Conservation (phyloP, 2,113 vertebrate species). For the Python bivittatus region DNA sequence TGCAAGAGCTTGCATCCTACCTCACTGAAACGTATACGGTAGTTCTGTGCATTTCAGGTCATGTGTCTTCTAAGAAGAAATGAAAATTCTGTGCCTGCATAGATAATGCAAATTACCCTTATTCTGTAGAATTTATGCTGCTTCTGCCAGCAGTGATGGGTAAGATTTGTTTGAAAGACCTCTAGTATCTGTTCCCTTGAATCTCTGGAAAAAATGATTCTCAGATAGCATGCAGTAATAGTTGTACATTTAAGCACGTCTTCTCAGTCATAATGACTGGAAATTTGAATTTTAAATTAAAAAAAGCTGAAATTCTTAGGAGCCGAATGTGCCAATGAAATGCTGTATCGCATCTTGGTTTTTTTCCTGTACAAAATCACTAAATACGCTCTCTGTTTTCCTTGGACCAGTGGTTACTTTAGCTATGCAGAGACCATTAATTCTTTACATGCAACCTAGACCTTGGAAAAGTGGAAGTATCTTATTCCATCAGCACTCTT, state of each 20-base stretch:
- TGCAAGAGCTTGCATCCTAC: not conserved
- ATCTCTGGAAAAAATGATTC: not conserved
- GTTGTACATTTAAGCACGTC: not conserved
- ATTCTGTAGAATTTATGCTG: not conserved
- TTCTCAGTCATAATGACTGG: not conserved
- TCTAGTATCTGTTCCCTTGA: not conserved
- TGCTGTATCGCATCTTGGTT: not conserved
- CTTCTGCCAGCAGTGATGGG: not conserved
- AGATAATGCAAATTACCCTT: not conserved
- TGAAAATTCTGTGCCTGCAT: not conserved
- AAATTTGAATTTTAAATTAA: not conserved
- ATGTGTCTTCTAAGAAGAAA: not conserved
- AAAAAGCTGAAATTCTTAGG: not conserved
- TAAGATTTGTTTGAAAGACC: too few relatives aligned
- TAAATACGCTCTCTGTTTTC: not conserved
- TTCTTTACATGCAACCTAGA: not conserved
- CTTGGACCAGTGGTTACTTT: not conserved
- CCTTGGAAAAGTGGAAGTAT: not conserved
- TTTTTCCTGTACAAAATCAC: not conserved
- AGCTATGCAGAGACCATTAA: not conserved
- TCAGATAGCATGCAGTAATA: not conserved
- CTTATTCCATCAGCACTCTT: not conserved
- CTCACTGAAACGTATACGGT: not conserved
- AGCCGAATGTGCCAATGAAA: not conserved
- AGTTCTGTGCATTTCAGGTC: not conserved